Evolutionary conservation across 2,888 invertebrate species (phyloP).

Genomic region (Unio pictorum): DNA sequence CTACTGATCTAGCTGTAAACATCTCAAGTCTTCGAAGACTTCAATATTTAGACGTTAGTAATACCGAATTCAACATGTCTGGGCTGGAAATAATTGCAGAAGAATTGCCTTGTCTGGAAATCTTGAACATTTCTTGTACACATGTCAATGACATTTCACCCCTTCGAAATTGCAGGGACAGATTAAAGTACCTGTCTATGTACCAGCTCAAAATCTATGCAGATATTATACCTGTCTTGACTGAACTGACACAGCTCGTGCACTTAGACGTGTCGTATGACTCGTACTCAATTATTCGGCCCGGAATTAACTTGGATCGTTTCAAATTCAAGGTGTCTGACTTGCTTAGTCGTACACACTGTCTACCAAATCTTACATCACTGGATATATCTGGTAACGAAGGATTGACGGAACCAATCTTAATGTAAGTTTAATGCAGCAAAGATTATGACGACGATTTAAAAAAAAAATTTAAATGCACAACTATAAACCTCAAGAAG

Average conservation of each 20-base stretch:
- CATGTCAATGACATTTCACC: constrained; percentile 77
- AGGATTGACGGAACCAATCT: constrained; percentile 72
- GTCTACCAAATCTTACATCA: constrained; percentile 75
- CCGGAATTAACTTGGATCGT: constrained; percentile 72
- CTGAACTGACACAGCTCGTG: constrained; percentile 74
- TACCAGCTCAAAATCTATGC: constrained; percentile 74
- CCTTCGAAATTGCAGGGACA: constrained; percentile 74
- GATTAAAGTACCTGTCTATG: constrained; percentile 77
- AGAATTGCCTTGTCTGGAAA: constrained; percentile 78
- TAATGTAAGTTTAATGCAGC: constrained; percentile 70
- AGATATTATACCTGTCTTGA: constrained; percentile 73
- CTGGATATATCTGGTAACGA: constrained; percentile 79
- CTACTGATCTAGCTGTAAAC: constrained; percentile 76
- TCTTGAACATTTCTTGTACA: constrained; percentile 79
- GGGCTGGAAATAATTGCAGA: constrained; percentile 79
- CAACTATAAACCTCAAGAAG: too few relatives aligned
- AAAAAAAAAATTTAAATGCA: too few relatives aligned
- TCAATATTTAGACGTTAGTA: constrained; percentile 77
- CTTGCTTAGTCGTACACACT: constrained; percentile 47
- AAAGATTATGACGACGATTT: constrained; percentile 1
- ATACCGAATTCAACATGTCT: constrained; percentile 79
- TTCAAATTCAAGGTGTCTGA: constrained; percentile 47
- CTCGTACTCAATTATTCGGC: constrained; percentile 58
- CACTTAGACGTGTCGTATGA: constrained; percentile 77
- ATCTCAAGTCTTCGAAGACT: constrained; percentile 77